Conservation (phyloP, 2,113 vertebrate species). For the Trichechus manatus region DNA sequence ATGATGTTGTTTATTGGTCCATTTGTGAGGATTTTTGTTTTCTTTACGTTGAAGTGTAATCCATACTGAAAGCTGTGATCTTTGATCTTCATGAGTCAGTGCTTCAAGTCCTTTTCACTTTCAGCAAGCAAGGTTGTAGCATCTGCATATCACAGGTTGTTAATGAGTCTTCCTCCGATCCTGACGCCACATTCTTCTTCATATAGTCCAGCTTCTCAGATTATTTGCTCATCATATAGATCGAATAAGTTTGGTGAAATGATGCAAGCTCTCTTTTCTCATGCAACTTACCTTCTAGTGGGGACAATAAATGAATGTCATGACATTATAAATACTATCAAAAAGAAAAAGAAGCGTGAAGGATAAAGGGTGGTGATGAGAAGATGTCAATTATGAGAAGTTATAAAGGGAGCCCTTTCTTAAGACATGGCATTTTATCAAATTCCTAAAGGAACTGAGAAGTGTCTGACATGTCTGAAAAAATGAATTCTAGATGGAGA, state of each 20-base stretch:
- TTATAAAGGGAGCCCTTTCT: neutral
- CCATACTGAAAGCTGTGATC: too few species aligned
- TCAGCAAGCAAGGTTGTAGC: too few species aligned
- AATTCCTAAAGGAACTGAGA: neutral
- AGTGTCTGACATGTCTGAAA: neutral
- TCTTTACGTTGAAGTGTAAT: too few species aligned
- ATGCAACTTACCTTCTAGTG: neutral
- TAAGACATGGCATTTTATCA: constrained; percentile 16
- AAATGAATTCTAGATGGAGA: neutral
- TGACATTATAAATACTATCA: neutral
- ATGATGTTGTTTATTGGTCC: too few species aligned
- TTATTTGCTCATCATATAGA: too few species aligned
- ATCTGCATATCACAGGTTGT: too few species aligned
- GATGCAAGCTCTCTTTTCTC: neutral
- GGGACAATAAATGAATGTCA: neutral
- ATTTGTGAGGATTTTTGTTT: too few species aligned
- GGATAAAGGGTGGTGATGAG: neutral
- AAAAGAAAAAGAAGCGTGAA: neutral
- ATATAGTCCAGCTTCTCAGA: too few species aligned
- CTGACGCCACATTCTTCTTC: too few species aligned
- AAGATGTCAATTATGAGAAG: constrained; percentile 6
- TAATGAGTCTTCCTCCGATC: too few species aligned
- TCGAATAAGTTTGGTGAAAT: neutral
- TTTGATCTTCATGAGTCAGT: too few species aligned
- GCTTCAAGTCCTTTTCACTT: too few species aligned